These are phyloP conservation scores for Danaus plexippus DNA, from an alignment of 1,140 invertebrate genomes.

Conservation along the genomic window DNA sequence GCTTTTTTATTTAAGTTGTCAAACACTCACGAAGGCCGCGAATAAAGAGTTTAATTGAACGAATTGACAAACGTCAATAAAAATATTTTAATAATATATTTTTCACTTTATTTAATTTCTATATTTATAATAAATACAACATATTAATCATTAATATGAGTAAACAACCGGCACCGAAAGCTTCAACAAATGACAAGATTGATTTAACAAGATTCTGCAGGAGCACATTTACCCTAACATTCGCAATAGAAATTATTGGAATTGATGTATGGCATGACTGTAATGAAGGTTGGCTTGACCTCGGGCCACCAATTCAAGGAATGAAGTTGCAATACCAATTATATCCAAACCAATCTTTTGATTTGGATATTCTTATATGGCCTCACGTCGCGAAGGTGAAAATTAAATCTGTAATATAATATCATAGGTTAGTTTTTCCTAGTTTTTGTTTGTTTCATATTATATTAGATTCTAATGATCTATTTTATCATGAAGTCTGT, in stretches of 20 bases:
- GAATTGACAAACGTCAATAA: too few relatives aligned
- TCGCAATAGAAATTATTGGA: conserved; percentile 47
- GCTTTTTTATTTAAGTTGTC: too few relatives aligned
- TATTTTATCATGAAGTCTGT: too few relatives aligned
- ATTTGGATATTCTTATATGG: conserved; percentile 54
- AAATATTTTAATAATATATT: too few relatives aligned
- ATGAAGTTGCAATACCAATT: conserved; percentile 51
- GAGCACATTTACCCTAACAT: conserved; percentile 50
- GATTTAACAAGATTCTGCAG: conserved; percentile 19
- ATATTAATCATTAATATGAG: too few relatives aligned
- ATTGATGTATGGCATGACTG: conserved; percentile 49
- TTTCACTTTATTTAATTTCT: too few relatives aligned
- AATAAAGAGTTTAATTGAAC: too few relatives aligned
- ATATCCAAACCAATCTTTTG: conserved; percentile 43
- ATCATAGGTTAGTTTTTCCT: too few relatives aligned
- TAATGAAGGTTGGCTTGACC: conserved; percentile 44
- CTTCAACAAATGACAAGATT: conserved; percentile 16
- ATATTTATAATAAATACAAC: too few relatives aligned
- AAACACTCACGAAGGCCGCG: too few relatives aligned
- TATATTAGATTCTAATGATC: too few relatives aligned
- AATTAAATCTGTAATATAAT: background rate
- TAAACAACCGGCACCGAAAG: conserved; percentile 11
- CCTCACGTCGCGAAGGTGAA: conserved; percentile 50
- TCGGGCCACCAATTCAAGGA: conserved; percentile 39
- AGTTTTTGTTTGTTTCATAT: too few relatives aligned